Evolutionary conservation across 2,797 vertebrate genomes (phyloP).

Genomic region (Selene dorsalis): DNA sequence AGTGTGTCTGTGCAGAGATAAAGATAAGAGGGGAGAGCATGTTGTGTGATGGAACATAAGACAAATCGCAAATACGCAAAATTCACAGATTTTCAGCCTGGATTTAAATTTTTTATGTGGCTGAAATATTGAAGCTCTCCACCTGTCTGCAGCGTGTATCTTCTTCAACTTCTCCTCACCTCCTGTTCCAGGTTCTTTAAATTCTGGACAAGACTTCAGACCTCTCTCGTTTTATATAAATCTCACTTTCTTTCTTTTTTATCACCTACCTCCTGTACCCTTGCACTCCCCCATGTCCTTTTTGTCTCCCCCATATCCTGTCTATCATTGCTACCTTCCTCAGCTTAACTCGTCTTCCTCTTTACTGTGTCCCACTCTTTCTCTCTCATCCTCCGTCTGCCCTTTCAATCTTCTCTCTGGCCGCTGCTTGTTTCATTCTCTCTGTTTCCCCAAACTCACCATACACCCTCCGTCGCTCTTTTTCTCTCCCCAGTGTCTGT

Average conservation of each 20-base stretch:
- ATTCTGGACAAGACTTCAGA: slow-evolving; percentile 64
- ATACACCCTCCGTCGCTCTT: slow-evolving; percentile 3
- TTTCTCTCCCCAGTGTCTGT: slow-evolving; percentile 8
- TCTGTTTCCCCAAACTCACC: slow-evolving; percentile 29
- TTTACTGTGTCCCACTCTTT: slow-evolving; percentile 47
- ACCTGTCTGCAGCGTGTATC: slow-evolving; percentile 61
- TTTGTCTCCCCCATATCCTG: slow-evolving; percentile 49
- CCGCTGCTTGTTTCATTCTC: slow-evolving; percentile 59
- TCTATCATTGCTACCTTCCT: slow-evolving; percentile 61
- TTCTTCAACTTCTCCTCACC: slow-evolving; percentile 49
- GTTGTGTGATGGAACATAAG: slow-evolving; percentile 42
- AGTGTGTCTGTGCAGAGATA: slow-evolving; percentile 8
- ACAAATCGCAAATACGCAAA: slow-evolving; percentile 60
- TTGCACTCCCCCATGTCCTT: slow-evolving; percentile 37
- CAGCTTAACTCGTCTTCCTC: slow-evolving; percentile 53
- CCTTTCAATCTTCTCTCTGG: slow-evolving; percentile 55
- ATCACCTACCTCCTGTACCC: slow-evolving; percentile 48
- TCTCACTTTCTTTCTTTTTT: slow-evolving; percentile 54
- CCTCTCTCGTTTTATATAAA: slow-evolving; percentile 51
- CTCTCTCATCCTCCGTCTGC: slow-evolving; percentile 58
- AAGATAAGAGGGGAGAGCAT: slow-evolving; percentile 29
- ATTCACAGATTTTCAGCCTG: slow-evolving; percentile 63
- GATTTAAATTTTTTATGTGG: slow-evolving; percentile 67
- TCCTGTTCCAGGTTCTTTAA: slow-evolving; percentile 40
- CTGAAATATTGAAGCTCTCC: slow-evolving; percentile 71